Evolutionary conservation across 2,113 vertebrate species (phyloP).

Genomic region (Aleadryas rufinucha): DNA sequence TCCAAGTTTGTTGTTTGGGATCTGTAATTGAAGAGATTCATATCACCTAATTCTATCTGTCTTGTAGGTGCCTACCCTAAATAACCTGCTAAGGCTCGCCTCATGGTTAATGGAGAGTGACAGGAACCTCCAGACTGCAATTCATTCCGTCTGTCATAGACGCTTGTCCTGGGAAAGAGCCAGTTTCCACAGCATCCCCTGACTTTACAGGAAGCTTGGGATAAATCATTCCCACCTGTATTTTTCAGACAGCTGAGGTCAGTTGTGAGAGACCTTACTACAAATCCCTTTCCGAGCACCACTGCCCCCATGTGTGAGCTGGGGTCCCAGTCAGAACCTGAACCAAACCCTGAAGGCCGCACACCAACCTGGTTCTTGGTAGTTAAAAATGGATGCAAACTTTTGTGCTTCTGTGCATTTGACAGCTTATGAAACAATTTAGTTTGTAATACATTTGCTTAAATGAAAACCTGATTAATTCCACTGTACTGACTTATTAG

Average conservation of each 20-base stretch:
- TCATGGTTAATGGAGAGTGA: background rate
- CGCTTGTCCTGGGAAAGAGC: rapidly evolving
- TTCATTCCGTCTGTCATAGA: background rate
- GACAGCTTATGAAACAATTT: conserved; percentile 69
- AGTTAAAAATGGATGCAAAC: conserved; percentile 12
- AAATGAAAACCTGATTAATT: conserved; percentile 68
- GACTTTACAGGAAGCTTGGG: background rate
- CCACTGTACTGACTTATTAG: conserved; percentile 55
- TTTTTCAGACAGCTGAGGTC: background rate
- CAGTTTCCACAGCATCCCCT: background rate
- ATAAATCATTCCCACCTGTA: background rate
- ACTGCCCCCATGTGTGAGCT: background rate
- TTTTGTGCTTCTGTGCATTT: conserved; percentile 24
- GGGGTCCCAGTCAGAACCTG: background rate
- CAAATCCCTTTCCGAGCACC: background rate
- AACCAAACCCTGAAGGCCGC: background rate
- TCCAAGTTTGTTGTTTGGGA: conserved; percentile 13
- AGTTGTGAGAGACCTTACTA: background rate
- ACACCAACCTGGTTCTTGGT: background rate
- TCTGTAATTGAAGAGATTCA: conserved; percentile 40
- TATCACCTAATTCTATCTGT: conserved; percentile 33
- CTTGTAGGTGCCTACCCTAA: conserved; percentile 7
- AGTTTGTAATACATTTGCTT: conserved; percentile 66
- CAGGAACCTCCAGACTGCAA: background rate
- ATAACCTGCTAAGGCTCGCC: background rate